These are phyloP conservation scores for Drosophila subquinaria DNA, from an alignment of 2,888 invertebrate genomes.

Conservation along the genomic window DNA sequence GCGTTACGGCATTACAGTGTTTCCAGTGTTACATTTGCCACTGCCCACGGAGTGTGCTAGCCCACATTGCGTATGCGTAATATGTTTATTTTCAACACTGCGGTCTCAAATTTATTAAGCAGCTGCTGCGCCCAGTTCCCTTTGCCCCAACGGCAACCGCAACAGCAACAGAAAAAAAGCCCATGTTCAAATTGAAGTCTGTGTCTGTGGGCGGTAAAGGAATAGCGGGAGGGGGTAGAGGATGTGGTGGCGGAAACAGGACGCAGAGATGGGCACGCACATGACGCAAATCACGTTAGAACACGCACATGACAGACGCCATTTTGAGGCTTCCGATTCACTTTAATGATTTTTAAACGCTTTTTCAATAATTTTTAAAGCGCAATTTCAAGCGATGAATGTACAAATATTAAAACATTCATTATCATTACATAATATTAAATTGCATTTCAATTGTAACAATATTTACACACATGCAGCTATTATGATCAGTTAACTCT, in stretches of 20 bases:
- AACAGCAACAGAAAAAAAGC: constrained; percentile 25
- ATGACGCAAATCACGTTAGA: constrained; percentile 46
- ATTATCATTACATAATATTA: not conserved
- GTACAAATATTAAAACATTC: not conserved
- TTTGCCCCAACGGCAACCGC: constrained; percentile 18
- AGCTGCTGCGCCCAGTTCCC: constrained; percentile 46
- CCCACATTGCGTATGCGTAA: constrained; percentile 76
- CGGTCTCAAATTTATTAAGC: constrained; percentile 73
- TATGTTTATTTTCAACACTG: constrained; percentile 64
- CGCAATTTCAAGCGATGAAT: not conserved
- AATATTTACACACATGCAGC: constrained; percentile 1
- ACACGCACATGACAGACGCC: constrained; percentile 41
- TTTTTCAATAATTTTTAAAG: constrained; percentile 20
- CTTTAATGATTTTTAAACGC: constrained; percentile 23
- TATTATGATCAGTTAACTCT: not conserved
- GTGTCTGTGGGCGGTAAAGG: not conserved
- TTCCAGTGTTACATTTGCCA: constrained; percentile 33
- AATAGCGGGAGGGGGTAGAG: not conserved
- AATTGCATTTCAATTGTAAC: not conserved
- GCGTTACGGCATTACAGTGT: constrained; percentile 23
- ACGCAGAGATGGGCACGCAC: constrained; percentile 27
- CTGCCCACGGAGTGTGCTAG: constrained; percentile 13
- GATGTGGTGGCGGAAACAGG: constrained; percentile 4
- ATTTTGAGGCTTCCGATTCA: constrained; percentile 25
- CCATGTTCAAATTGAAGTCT: constrained; percentile 30